Evolutionary conservation across 1,140 invertebrate genomes (phyloP), one percentile per base, ranked within the genome.

Genomic region (Drosophila kanapiae): DNA sequence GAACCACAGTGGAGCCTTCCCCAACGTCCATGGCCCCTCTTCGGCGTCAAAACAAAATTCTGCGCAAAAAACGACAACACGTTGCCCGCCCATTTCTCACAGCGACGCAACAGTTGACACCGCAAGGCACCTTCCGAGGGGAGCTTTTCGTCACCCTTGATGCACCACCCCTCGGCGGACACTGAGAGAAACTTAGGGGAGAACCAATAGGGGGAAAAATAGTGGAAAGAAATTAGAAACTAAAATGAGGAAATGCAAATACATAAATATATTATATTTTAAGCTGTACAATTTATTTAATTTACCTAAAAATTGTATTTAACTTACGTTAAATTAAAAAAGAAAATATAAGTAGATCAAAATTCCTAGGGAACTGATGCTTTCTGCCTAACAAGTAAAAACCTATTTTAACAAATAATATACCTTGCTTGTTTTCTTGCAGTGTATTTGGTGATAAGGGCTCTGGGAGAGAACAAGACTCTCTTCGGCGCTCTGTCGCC

Each of bases 1-100:
- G 68, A 84, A 77, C 62, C 74, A 68, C 40, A 54, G 31, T 33
- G 16, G 31, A 16, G 18, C 67, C 62, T 29, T 23, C 23, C 47
- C 38, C 47, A 37, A 54, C 33, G 11, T 29, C 23, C 45, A 13
- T 9, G 11, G 47, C 2, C 13, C 29, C n/a, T 8, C 49, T 18
- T 1, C 13, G 2, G 47, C 62, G 37, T 40, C 56, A 48, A 54
- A 54, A 54, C 40, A 23, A 62, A 67, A 59, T 49, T 51, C 33
- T 51, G 23, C 14, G 37, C 37, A 33, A 63, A 74, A 63, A 35
- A 62, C 16, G 33, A 53, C 31, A 62, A 33, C 48, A 63, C 13
- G 27, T 54, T 43, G 33, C 29, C 42, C 53, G 29, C 29, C 56
- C 29, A 53, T 65, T 67, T 69, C 31, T 29, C 67, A 53, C 31